Base-by-base conservation (phyloP, 2,797 vertebrate genomes). In the Halcyon smyrnensis region DNA sequence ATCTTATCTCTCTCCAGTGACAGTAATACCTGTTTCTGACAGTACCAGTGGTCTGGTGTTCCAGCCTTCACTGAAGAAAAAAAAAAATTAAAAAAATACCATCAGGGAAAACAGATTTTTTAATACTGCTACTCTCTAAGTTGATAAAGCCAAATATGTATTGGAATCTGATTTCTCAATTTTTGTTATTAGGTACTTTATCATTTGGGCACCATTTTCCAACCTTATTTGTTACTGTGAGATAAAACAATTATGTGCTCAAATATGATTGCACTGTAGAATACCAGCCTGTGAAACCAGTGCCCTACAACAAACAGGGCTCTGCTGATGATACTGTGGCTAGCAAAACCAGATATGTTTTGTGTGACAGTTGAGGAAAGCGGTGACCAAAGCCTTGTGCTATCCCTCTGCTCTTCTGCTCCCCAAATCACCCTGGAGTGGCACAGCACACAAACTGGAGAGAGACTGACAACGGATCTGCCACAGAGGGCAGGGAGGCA, bases 71-170 rank as follows among this genome's bases (percentile, higher is more conserved):
- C 46, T 43, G 13, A 11, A 1, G 30, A 37, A 59, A 62, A 41
- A 59, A 51, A 21, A 37, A 30, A 18, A 19, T 15, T n/a, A 8
- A 34, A 48, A 57, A 43, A 17, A 50, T 1, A 39, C 2, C 50
- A 73, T n/a, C 37, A 94, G 63, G n/a, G 28, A 87, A 17, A 90
- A 84, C 2, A 90, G 27, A 76, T 82, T 56, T 28, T 48, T 94
- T 62, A 63, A 48, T 76, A 90, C 28, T 59, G 27, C 54, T 64
- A 25, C 57, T 76, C 17, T 56, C 87, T 82, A 68, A 88, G 32
- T 84, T 90, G 81, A 86, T 79, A 90, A 88, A 88, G 59, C 39
- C 86, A 89, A 94, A 73, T 89, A 90, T 27, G 30, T 63, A 82
- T 39, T 30, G 48, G 63, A 95, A 94, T 84, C n/a, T 41, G 70